Percentiles rank a stretch among this genome's conserved stretches.
These are phyloP conservation scores for Drosophila robusta DNA, from an alignment of 2,888 invertebrate species.

Conservation along the genomic window DNA sequence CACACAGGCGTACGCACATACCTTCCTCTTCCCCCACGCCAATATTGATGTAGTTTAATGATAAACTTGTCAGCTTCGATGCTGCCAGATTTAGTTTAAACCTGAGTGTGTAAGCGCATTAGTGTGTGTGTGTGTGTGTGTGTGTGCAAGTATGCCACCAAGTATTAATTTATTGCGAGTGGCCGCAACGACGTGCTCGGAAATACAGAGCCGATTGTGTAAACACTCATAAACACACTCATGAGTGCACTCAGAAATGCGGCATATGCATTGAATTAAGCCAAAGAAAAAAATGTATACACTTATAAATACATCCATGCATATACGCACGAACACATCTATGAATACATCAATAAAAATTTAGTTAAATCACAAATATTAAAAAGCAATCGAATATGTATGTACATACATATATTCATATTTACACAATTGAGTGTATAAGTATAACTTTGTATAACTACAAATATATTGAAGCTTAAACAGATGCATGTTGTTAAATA, in stretches of 20 bases:
- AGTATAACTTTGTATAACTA: no score
- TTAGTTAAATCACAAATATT: neutral
- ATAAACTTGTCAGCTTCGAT: slow-evolving; percentile 61
- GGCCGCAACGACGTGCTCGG: slow-evolving; percentile 21
- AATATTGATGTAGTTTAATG: slow-evolving; percentile 57
- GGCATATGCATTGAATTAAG: neutral
- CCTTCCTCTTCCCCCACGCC: neutral
- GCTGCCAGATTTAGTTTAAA: slow-evolving; percentile 26
- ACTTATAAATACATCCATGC: slow-evolving; percentile 20
- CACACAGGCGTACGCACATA: neutral
- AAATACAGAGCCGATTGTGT: slow-evolving; percentile 11
- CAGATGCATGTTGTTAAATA: no score
- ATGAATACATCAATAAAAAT: neutral
- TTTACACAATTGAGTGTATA: no score
- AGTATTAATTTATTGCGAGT: slow-evolving; percentile 47
- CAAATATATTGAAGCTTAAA: no score
- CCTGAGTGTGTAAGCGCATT: slow-evolving; percentile 5
- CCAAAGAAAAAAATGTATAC: neutral
- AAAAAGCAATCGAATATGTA: neutral
- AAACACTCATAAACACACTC: slow-evolving; percentile 11
- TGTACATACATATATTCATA: no score
- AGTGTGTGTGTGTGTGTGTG: slow-evolving; percentile 1
- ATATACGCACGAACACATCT: slow-evolving; percentile 4
- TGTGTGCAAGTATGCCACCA: slow-evolving; percentile 12
- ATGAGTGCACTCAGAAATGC: slow-evolving; percentile 10